Conservation (phyloP, 2,888 invertebrate genomes). For the Leptopilina drosophilae region DNA sequence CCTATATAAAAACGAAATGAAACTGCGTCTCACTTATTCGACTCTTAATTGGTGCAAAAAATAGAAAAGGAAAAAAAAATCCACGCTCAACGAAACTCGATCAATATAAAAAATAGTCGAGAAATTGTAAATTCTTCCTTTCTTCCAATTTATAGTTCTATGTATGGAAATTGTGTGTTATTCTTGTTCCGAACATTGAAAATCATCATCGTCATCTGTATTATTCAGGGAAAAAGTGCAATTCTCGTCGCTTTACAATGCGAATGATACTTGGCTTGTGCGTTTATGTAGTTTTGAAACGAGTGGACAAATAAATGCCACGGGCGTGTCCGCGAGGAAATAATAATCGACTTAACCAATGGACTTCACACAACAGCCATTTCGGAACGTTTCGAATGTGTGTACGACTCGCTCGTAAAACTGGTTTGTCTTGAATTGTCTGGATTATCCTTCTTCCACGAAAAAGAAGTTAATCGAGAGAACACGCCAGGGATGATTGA, state of each 20-base stretch:
- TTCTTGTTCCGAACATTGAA: neutral
- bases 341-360: constrained; percentile 41
- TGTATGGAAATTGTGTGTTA: neutral
- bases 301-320: constrained; percentile 30
- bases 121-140: neutral
- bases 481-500: constrained; percentile 22
- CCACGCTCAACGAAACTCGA: neutral
- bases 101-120: constrained; percentile 7
- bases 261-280: constrained; percentile 28
- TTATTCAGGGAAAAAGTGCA: neutral
- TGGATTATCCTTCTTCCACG: constrained; percentile 35
- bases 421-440: constrained; percentile 53
- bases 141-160: neutral
- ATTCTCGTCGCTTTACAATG: neutral
- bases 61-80: neutral
- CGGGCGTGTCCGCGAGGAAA: constrained; percentile 38
- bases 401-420: constrained; percentile 51
- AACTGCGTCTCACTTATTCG: constrained; percentile 10
- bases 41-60: constrained; percentile 23
- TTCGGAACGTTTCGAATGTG: constrained; percentile 50
- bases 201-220: too few species aligned
- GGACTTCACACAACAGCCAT: constrained; percentile 45
- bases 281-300: neutral
- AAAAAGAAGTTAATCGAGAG: constrained; percentile 31
- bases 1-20: constrained; percentile 11